A percentile compares a stretch with the other conserved stretches of the same genome.
Evolutionary conservation across 2,888 invertebrate genomes (phyloP).

Genomic region (Thecophora atra): DNA sequence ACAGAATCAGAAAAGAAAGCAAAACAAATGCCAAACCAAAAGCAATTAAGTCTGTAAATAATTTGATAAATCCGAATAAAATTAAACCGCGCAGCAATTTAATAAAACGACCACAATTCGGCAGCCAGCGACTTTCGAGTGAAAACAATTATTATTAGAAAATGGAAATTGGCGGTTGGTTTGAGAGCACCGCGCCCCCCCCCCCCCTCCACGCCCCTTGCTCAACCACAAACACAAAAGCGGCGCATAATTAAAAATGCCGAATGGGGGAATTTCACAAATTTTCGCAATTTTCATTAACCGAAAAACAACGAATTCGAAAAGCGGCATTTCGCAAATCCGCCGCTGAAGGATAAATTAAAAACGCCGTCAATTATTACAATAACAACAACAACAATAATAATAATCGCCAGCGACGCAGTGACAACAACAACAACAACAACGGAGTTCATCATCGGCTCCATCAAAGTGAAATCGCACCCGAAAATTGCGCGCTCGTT

Average conservation of each 20-base stretch:
- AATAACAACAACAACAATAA: constrained; percentile 33
- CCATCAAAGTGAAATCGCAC: neutral
- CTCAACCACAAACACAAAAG: neutral
- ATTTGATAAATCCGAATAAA: constrained; percentile 2
- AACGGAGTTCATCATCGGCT: neutral
- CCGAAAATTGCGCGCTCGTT: neutral
- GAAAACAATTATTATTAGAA: constrained; percentile 11
- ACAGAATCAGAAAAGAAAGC: neutral
- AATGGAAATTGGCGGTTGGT: no score
- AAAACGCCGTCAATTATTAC: constrained; percentile 2
- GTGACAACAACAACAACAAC: neutral
- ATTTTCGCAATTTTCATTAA: neutral
- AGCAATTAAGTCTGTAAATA: constrained; percentile 1
- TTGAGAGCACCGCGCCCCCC: no score
- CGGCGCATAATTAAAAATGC: neutral
- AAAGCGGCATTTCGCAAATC: constrained; percentile 30
- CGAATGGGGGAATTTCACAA: neutral
- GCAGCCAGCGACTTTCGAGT: neutral
- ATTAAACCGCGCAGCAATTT: constrained; percentile 4
- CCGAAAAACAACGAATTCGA: neutral
- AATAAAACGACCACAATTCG: neutral
- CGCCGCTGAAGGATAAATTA: constrained; percentile 29
- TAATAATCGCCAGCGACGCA: neutral
- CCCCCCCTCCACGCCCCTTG: no score
- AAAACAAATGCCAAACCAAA: no score